Conservation (phyloP, 2,113 vertebrate genomes). For the Redunca redunca region DNA sequence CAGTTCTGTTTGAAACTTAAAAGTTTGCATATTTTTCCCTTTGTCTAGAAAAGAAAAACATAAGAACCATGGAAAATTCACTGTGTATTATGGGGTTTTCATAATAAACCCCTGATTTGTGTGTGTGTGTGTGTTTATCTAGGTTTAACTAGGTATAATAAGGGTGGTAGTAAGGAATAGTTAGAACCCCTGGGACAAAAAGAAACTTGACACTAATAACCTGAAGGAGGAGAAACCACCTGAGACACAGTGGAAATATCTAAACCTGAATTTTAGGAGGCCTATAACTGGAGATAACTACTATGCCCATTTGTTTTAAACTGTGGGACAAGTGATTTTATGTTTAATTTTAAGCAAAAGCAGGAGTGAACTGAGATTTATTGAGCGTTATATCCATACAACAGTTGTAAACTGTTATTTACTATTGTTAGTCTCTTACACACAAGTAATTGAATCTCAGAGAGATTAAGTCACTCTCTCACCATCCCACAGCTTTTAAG, state of each 20-base stretch:
- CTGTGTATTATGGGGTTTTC: neutral
- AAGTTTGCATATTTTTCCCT: slow-evolving; percentile 25
- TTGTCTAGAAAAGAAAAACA: slow-evolving; percentile 47
- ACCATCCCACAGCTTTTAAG: neutral
- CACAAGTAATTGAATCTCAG: neutral
- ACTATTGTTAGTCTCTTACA: neutral
- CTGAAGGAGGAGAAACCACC: slow-evolving; percentile 46
- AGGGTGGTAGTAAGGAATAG: neutral
- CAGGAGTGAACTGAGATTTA: neutral
- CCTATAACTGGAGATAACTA: neutral
- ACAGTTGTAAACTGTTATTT: neutral
- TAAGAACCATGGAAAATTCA: neutral
- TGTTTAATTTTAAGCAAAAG: slow-evolving; percentile 28
- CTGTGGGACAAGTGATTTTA: neutral
- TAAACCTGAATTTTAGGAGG: slow-evolving; percentile 30
- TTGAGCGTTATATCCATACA: neutral
- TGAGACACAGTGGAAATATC: slow-evolving; percentile 53
- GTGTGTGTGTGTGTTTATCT: slow-evolving; percentile 37
- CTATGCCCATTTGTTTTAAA: neutral
- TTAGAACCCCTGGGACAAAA: slow-evolving; percentile 56
- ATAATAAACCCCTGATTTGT: slow-evolving; percentile 27
- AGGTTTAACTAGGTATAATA: slow-evolving; percentile 43
- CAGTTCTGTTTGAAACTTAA: neutral
- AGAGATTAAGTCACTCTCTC: neutral
- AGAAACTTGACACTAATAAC: slow-evolving; percentile 69